Percentiles rank a stretch among this genome's conserved stretches.
Evolutionary conservation across 2,113 vertebrate species (phyloP).

Genomic region (Cyphomyrus plagiostoma): DNA sequence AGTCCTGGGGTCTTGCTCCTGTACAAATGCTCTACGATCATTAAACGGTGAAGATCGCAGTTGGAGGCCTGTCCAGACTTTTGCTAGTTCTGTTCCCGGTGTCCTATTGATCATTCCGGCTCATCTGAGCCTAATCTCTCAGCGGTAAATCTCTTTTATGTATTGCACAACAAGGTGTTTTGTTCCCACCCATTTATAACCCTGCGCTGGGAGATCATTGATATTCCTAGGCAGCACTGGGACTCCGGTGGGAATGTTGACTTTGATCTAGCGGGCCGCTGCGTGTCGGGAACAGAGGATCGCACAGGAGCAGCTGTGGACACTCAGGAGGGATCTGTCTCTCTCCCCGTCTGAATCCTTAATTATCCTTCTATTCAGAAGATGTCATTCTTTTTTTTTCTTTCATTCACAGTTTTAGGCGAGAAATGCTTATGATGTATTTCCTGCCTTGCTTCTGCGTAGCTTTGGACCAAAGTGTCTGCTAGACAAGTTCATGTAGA

Average conservation of each 20-base stretch:
- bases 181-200: slow-evolving; percentile 30
- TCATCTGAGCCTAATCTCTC: slow-evolving; percentile 26
- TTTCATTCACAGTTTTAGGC: not conserved
- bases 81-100: slow-evolving; percentile 11
- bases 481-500: not conserved
- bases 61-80: not conserved
- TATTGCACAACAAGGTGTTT: slow-evolving; percentile 21
- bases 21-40: not conserved
- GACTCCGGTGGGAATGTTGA: not conserved
- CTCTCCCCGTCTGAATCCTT: not conserved
- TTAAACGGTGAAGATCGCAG: not conserved
- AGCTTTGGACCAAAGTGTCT: not conserved
- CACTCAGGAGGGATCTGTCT: not conserved
- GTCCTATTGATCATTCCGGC: slow-evolving; percentile 31
- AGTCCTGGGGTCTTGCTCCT: not conserved
- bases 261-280: not conserved
- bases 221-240: not conserved
- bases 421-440: not conserved
- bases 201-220: slow-evolving; percentile 28
- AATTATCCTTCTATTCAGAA: not conserved
- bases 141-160: slow-evolving; percentile 37
- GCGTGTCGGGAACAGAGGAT: not conserved
- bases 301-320: not conserved
- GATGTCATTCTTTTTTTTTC: not conserved
- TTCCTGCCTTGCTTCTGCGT: not conserved